Base-by-base conservation (phyloP, 1,140 invertebrate species). In the Hetaerina americana region DNA sequence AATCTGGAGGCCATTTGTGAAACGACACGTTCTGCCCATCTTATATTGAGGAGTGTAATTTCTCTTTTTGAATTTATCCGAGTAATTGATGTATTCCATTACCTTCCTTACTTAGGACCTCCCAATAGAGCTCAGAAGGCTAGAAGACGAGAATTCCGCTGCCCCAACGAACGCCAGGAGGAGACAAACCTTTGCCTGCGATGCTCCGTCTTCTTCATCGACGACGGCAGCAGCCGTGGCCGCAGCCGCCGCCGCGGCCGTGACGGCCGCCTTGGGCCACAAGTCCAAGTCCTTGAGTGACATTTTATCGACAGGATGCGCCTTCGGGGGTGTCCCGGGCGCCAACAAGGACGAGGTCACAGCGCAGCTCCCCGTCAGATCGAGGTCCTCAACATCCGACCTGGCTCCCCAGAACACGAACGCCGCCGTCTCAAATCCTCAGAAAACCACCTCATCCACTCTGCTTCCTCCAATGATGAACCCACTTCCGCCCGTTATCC, bases 91-190 rank as follows among this genome's bases (percentile, higher is more conserved):
- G n/a, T n/a, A n/a, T n/a, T n/a, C n/a, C n/a, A n/a, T n/a, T n/a
- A n/a, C n/a, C n/a, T n/a, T n/a, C n/a, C n/a, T n/a, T n/a, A n/a
- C n/a, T n/a, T n/a, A 90, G 74, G 91, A 95, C 76, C 81, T 94
- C 68, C 93, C 93, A 0, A 96, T 96, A 66, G 94, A 96, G 81
- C 80, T 96, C 26, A 84, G 92, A n/a, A 85, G 92, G 25, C 82
- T 95, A 57, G 93, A 96, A 77, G 90, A 93, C 76, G 87, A 87
- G 67, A 84, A 81, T 74, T 71, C 66, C 57, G 26, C 77, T 85
- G 28, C 80, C 81, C 22, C 77, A 84, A 25, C 80, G 2, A 57
- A 57, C 10, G 15, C 2, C 40, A 57, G 40, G 40, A 57, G 40
- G 22, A 57, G 82, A 66, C 85, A 84, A 80, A 83, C 81, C 15